Evolutionary conservation across 2,888 invertebrate species (phyloP).

Genomic region (Orthosia incerta): DNA sequence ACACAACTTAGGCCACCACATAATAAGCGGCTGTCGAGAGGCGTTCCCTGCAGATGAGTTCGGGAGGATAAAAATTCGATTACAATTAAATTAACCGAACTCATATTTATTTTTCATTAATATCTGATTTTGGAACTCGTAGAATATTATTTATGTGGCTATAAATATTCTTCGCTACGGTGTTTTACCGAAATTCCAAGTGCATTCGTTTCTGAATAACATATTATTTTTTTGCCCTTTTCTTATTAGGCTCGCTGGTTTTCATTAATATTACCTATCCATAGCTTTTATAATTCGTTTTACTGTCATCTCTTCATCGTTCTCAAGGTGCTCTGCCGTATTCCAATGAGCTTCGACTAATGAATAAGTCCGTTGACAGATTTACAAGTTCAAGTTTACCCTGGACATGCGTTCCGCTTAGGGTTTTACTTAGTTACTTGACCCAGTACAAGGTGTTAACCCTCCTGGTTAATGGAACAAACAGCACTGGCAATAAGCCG

Average conservation of each 20-base stretch:
- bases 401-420: not conserved
- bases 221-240: not conserved
- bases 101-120: slow-evolving; percentile 88
- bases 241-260: not conserved
- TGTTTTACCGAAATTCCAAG: slow-evolving; percentile 33
- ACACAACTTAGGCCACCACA: slow-evolving; percentile 60
- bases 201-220: slow-evolving; percentile 10
- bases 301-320: no score
- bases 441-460: not conserved
- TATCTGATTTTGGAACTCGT: slow-evolving; percentile 73
- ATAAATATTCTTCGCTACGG: slow-evolving; percentile 50
- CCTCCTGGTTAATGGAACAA: not conserved
- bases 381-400: not conserved
- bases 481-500: not conserved
- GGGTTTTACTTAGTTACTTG: not conserved
- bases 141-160: slow-evolving; percentile 55
- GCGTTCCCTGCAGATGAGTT: slow-evolving; percentile 85
- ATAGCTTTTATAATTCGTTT: not conserved
- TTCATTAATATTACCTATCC: not conserved
- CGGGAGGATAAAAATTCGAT: slow-evolving; percentile 89
- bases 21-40: slow-evolving; percentile 81
- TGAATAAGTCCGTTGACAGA: not conserved
- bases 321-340: not conserved
- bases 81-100: slow-evolving; percentile 89
- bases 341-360: not conserved